Base-by-base conservation (phyloP, 1,140 invertebrate genomes). In the Zaprionus camerounensis region DNA sequence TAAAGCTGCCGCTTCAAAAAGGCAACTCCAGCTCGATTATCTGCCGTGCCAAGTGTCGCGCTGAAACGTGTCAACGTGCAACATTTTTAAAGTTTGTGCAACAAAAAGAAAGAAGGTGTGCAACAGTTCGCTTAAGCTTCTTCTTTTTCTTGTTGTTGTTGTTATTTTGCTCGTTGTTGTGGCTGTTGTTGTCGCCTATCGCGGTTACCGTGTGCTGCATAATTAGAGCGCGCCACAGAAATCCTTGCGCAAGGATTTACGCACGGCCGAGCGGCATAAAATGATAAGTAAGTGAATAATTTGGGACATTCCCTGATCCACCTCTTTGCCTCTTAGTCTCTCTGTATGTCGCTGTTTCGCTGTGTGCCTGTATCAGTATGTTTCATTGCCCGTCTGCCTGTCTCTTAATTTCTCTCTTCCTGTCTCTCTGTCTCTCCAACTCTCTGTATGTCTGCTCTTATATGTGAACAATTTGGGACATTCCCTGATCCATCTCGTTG, bases 191-290 rank as follows among this genome's bases (percentile, higher is more conserved):
- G 41, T 46, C 17, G 41, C n/a, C 3, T 46, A 7, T 17, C 41
- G 38, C 38, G 38, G 38, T n/a, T 41, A 41, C 15, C 15, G 41
- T 76, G 55, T 44, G 81, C 80, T 67, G 78, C 80, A 81, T 49
- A 63, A 72, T 70, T 80, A 51, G 46, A 70, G 53, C 49, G 44
- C 66, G 49, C 71, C 72, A 66, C 51, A 67, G 59, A 71, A 84
- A 84, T 88, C 85, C 84, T 79, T 74, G 51, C 56, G 70, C 46
- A 66, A 83, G 84, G 84, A 90, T 90, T 88, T 61, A 72, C 85
- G 71, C 78, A 90, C 78, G 78, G 78, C 84, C 82, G 67, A 78
- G 85, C 81, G 84, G 84, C 85, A 90, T 81, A 88, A 88, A 88
- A 88, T 88, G 84, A 88, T 88, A 88, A 85, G 84, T 88, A 90